These are phyloP conservation scores for Chymomyza caudatula DNA, from an alignment of 2,888 invertebrate species.

Conservation along the genomic window DNA sequence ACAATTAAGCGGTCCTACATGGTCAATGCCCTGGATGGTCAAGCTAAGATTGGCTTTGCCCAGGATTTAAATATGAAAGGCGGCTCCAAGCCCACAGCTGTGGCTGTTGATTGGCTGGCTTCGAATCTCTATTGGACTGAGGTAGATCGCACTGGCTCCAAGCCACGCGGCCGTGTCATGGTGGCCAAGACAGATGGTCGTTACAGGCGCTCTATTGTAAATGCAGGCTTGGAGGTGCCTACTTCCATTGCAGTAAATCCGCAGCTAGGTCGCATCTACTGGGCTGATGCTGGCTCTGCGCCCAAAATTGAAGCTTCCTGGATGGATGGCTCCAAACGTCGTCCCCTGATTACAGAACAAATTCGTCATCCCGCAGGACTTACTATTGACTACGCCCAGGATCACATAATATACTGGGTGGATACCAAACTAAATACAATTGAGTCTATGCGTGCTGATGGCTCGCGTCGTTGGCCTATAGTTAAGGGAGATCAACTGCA, in stretches of 20 bases:
- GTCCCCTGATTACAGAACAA: conserved; percentile 88
- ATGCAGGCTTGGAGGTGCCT: conserved; percentile 89
- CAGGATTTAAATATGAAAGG: conserved; percentile 93
- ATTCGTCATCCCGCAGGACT: conserved; percentile 93
- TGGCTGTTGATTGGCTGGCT: conserved; percentile 96
- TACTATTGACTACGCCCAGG: conserved; percentile 93
- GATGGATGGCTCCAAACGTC: conserved; percentile 96
- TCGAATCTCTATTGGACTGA: conserved; percentile 97
- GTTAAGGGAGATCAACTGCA: conserved; percentile 85
- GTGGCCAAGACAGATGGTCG: conserved; percentile 93
- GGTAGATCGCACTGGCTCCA: conserved; percentile 85
- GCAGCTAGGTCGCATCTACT: conserved; percentile 90
- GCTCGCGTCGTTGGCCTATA: conserved; percentile 85
- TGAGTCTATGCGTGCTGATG: conserved; percentile 91
- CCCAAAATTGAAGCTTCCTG: conserved; percentile 96
- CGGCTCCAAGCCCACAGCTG: conserved; percentile 89
- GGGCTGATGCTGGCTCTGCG: conserved; percentile 94
- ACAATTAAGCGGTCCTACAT: conserved; percentile 95
- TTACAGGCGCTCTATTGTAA: conserved; percentile 89
- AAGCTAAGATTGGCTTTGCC: conserved; percentile 88
- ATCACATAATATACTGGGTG: conserved; percentile 95
- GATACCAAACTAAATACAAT: conserved; percentile 95
- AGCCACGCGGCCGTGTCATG: conserved; percentile 89
- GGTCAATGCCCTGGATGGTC: conserved; percentile 86
- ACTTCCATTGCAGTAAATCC: conserved; percentile 94